Evolutionary conservation across 2,888 invertebrate species (phyloP), one percentile per base, ranked within the genome.

Genomic region (Tolmerus cingulatus): DNA sequence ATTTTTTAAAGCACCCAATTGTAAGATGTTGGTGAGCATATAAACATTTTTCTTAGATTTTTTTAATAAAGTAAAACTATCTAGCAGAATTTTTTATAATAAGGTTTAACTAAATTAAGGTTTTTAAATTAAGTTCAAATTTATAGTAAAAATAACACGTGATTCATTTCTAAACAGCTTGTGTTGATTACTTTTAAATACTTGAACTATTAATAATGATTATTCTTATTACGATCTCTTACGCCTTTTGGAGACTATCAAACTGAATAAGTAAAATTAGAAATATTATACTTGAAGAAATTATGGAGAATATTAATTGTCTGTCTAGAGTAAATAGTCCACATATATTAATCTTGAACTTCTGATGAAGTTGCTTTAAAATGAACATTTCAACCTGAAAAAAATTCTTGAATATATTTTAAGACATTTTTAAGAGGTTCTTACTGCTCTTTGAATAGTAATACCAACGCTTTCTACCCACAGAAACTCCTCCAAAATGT

Each of bases 201-300:
- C 7, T n/a, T 19, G 0, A 51, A n/a, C 5, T 51, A 51, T 8
- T 55, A 12, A 40, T 19, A 55, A 55, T 19, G 55, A 55, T 46
- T 46, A 55, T 7, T n/a, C n/a, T 16, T 19, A n/a, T 19, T 7
- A 55, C 5, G 5, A 55, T n/a, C 5, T 1, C 9, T n/a, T 19
- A 55, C 16, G 8, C 2, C 19, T 55, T 55, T 55, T 55, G 55
- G 8, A 55, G 2, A 2, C 16, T 34, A 30, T 55, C 77, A 78
- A 77, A 86, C 16, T 86, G 86, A 30, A 86, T 86, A 19, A 86
- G 57, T 55, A 86, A 37, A 77, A 86, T 23, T 23, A 86, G n/a
- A 37, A 77, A 27, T 27, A 57, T 78, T 19, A 51, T 23, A 86
- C 51, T 86, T 12, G 86, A 51, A 12, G 86, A 46, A 55, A 86